Evolutionary conservation across 2,113 vertebrate genomes (phyloP).

Genomic region (Podocnemis expansa): DNA sequence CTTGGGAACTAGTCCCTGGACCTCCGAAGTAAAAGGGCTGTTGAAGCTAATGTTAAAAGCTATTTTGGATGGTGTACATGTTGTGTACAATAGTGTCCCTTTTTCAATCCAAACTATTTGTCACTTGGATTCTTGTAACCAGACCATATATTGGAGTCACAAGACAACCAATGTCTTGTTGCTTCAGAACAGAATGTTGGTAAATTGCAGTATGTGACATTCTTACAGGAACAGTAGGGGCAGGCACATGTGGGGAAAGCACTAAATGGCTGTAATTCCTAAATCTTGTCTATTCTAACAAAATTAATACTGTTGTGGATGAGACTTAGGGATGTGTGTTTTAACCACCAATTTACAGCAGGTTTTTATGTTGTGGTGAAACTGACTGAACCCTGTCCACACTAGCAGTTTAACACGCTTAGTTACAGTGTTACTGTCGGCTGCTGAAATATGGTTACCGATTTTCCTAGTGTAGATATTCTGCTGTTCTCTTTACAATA

Average conservation of each 20-base stretch:
- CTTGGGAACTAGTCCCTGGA: neutral
- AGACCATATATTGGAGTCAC: neutral
- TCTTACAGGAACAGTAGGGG: neutral
- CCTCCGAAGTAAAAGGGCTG: neutral
- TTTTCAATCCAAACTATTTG: neutral
- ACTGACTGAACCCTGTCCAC: neutral
- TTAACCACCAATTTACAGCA: neutral
- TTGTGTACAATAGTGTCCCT: neutral
- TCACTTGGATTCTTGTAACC: neutral
- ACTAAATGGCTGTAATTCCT: neutral
- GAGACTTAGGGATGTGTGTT: neutral
- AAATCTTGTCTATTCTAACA: neutral
- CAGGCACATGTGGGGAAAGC: neutral
- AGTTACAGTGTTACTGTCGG: neutral
- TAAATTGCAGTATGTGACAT: neutral
- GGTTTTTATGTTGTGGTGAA: neutral
- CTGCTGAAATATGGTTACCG: neutral
- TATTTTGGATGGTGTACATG: neutral
- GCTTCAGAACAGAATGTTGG: neutral
- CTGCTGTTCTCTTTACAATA: neutral
- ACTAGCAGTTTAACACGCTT: neutral
- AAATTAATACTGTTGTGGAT: neutral
- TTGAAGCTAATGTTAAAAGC: neutral
- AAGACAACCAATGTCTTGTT: neutral
- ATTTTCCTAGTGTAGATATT: neutral